Evolutionary conservation across 2,888 invertebrate species (phyloP).

Genomic region (Tortrix viridana): DNA sequence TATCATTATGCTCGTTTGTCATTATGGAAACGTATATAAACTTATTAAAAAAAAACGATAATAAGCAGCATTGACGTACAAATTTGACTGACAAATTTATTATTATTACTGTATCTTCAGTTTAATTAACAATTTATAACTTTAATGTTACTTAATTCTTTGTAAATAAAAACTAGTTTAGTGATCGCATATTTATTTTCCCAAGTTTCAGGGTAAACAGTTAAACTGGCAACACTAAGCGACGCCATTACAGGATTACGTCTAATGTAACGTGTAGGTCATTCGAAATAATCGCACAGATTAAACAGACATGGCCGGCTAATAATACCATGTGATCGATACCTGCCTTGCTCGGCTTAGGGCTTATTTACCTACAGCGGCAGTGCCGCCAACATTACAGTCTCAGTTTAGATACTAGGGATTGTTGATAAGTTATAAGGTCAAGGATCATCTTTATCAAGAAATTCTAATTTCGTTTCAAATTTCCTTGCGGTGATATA

Average conservation of each 20-base stretch:
- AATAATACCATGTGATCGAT: slow-evolving; percentile 71
- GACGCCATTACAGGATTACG: slow-evolving; percentile 78
- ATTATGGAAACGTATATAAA: no score
- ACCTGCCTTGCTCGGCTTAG: slow-evolving; percentile 44
- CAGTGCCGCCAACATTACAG: slow-evolving; percentile 22
- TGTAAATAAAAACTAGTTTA: no score
- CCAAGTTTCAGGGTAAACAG: slow-evolving; percentile 31
- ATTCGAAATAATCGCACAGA: slow-evolving; percentile 82
- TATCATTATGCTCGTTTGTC: no score
- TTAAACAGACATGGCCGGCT: slow-evolving; percentile 59
- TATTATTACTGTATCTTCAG: no score
- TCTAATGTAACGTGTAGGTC: slow-evolving; percentile 78
- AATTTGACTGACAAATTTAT: no score
- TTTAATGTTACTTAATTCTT: no score
- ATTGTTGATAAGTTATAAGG: slow-evolving; percentile 28
- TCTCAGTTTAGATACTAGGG: slow-evolving; percentile 11
- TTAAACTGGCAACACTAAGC: slow-evolving; percentile 60
- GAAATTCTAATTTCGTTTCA: background rate
- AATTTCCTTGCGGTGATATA: slow-evolving; percentile 18
- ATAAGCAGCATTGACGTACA: no score
- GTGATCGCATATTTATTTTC: slow-evolving; percentile 3
- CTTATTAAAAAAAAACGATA: no score
- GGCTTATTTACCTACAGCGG: slow-evolving; percentile 14
- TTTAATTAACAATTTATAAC: no score
- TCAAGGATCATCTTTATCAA: background rate